These are phyloP conservation scores for Cataglyphis rosenhaueri DNA, from an alignment of 2,888 invertebrate species.

Conservation along the genomic window DNA sequence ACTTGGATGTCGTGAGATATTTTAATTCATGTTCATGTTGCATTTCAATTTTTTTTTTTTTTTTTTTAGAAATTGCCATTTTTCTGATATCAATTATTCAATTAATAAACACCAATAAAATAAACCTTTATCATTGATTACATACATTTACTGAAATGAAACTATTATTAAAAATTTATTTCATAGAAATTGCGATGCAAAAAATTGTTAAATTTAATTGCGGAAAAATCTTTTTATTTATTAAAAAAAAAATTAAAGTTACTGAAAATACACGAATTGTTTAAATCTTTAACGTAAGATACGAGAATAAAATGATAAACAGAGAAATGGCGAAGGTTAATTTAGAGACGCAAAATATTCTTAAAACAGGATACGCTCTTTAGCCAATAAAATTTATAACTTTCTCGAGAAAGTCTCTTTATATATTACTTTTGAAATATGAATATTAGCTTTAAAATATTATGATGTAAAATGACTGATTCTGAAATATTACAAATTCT, in stretches of 20 bases:
- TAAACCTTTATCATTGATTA: neutral
- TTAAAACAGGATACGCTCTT: neutral
- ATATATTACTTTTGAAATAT: neutral
- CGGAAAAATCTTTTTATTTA: neutral
- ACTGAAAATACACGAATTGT: neutral
- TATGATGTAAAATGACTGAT: neutral
- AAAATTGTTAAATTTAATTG: neutral
- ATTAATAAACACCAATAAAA: neutral
- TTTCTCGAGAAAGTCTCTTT: neutral
- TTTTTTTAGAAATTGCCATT: neutral
- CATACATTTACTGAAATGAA: neutral
- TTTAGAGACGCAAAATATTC: neutral
- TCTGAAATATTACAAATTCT: neutral
- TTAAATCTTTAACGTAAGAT: neutral
- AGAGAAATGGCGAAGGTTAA: neutral
- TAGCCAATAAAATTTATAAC: neutral
- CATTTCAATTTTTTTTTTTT: neutral
- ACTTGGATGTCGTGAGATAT: neutral
- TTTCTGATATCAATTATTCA: neutral
- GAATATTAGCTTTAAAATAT: conserved; percentile 14
- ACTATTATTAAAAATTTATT: neutral
- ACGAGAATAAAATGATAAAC: neutral
- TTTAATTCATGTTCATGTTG: neutral
- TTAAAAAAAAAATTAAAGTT: neutral
- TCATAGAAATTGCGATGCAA: neutral